phyloP scores from a whole-genome alignment of 1,140 invertebrate genomes.

The Drosophila ambigua region DNA sequence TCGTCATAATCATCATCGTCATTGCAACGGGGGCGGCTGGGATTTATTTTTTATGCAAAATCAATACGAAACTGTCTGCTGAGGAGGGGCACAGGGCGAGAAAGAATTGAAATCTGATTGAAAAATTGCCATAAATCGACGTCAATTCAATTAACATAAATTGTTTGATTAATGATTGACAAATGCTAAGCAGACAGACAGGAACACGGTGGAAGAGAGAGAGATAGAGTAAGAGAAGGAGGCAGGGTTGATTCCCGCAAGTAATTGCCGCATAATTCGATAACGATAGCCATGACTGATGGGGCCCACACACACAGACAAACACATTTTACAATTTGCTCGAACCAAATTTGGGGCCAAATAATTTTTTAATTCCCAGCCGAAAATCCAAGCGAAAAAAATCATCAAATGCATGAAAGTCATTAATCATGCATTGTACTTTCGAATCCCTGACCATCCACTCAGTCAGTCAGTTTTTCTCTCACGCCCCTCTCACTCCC shows the following conservation, averaged over 20 bases:
- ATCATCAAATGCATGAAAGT: conserved; percentile 38
- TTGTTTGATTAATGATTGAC: conserved; percentile 75
- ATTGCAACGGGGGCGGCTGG: conserved; percentile 2
- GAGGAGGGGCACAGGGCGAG: not conserved
- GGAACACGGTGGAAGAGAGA: not conserved
- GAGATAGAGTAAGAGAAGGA: too few species aligned
- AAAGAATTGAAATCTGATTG: conserved; percentile 47
- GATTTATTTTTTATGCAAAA: conserved; percentile 59
- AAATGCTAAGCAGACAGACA: conserved; percentile 66
- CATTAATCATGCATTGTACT: conserved; percentile 78
- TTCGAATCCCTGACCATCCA: conserved; percentile 38
- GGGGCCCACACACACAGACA: not conserved
- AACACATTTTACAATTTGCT: conserved; percentile 40
- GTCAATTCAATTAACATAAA: conserved; percentile 81
- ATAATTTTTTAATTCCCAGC: conserved; percentile 76
- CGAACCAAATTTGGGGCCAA: conserved; percentile 39
- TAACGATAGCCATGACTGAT: conserved; percentile 59
- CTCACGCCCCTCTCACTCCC: too few species aligned
- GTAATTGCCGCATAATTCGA: conserved; percentile 74
- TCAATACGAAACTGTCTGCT: conserved; percentile 51
- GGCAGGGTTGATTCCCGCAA: conserved; percentile 24
- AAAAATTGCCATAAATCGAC: conserved; percentile 76
- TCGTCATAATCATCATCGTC: conserved; percentile 24
- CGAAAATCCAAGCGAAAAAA: conserved; percentile 24
- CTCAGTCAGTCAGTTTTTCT: conserved; percentile 20